phyloP scores from a whole-genome alignment of 2,797 vertebrate species.

The Brachyrhaphis roseni region DNA sequence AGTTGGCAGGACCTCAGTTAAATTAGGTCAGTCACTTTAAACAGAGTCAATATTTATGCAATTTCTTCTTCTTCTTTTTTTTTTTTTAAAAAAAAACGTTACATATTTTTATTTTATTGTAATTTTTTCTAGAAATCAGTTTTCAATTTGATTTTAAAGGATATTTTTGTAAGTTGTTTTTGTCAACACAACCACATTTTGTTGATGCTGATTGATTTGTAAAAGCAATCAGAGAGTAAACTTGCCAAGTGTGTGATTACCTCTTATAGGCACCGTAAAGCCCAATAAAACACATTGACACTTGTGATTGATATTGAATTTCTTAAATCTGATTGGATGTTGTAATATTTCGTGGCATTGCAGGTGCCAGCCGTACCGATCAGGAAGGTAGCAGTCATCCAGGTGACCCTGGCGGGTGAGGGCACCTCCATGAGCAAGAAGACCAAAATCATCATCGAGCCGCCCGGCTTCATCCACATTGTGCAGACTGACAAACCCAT shows the following conservation, averaged over 20 bases:
- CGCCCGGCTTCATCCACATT: slow-evolving; percentile 65
- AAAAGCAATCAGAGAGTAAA: neutral
- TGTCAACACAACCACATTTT: neutral
- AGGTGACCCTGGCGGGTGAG: slow-evolving; percentile 62
- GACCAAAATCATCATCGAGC: slow-evolving; percentile 76
- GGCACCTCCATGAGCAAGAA: slow-evolving; percentile 55
- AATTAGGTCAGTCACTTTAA: neutral
- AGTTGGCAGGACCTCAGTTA: neutral
- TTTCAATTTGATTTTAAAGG: neutral
- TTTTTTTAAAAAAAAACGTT: no score
- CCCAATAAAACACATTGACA: neutral
- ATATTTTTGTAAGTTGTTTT: neutral
- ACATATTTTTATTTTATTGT: no score
- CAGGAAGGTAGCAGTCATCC: slow-evolving; percentile 65
- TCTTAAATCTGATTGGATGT: slow-evolving; percentile 8
- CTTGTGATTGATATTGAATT: neutral
- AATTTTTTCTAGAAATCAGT: no score
- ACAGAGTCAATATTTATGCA: neutral
- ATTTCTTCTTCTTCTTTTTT: neutral
- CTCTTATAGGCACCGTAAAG: neutral
- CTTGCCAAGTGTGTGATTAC: neutral
- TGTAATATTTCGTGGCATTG: slow-evolving; percentile 11
- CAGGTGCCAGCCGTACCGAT: slow-evolving; percentile 78
- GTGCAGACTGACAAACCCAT: slow-evolving; percentile 85
- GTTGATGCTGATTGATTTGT: neutral